Evolutionary conservation across 2,113 vertebrate species (phyloP), one percentile per base, ranked within the genome.

Genomic region (Ciconia maguari): DNA sequence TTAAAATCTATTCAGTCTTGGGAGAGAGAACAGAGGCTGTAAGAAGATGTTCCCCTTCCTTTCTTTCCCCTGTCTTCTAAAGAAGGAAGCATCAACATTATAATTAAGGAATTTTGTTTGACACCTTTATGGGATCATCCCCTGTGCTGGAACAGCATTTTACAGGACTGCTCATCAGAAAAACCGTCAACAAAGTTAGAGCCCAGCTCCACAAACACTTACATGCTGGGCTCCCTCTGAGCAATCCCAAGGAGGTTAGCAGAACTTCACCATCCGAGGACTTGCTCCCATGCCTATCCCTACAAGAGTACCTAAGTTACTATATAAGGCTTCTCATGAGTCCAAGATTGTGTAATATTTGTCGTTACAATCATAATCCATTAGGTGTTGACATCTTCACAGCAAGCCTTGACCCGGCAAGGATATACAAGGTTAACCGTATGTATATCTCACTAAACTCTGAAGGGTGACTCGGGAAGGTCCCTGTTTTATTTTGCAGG

Each of bases 221-320:
- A 16, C 38, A 42, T 13, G 16, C 65, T 83, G 60, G n/a, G 10
- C 10, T 80, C n/a, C 66, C 22, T 57, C 65, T 27, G 55, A 68
- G 24, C 2, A 0, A 70, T 68, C 60, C 79, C 64, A 52, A 51
- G 55, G 68, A 90, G 13, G 14, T 86, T 71, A 90, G 60, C 6
- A 10, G 64, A 71, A 68, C 60, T 86, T 58, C 70, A 83, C 16
- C 38, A 91, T 60, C 54, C 0, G 0, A 80, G 34, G n/a, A 46
- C 32, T 38, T 83, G 48, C 42, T 93, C 25, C 51, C 7, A 0
- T 74, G 66, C 34, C 58, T 76, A 44, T 68, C 10, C 38, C 46
- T 86, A 26, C 32, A 86, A 13, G n/a, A 36, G 25, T 51, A 95
- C 84, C 92, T 94, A 89, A 48, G 61, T 94, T 71, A 93, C 94